Evolutionary conservation across 2,113 vertebrate species (phyloP).

Genomic region (Puma concolor): DNA sequence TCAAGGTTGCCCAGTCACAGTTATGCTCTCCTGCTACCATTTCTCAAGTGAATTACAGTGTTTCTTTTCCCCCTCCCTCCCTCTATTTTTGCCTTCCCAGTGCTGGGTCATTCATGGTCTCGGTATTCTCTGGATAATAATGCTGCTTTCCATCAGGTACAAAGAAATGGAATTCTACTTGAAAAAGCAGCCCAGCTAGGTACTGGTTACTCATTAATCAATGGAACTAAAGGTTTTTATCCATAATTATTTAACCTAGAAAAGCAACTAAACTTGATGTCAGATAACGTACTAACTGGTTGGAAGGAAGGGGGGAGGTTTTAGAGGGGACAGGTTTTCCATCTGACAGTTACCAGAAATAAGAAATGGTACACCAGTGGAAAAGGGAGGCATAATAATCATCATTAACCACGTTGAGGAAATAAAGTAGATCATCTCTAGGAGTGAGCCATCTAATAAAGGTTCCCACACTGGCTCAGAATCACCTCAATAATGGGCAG

Average conservation of each 20-base stretch:
- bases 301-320: neutral
- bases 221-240: slow-evolving; percentile 27
- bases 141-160: slow-evolving; percentile 51
- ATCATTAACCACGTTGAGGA: neutral
- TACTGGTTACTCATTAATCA: slow-evolving; percentile 47
- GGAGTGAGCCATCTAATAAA: neutral
- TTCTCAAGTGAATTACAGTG: slow-evolving; percentile 71
- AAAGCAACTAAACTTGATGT: slow-evolving; percentile 30
- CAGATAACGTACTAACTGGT: neutral
- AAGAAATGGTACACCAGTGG: neutral
- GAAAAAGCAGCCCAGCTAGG: slow-evolving; percentile 16
- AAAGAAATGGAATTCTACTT: slow-evolving; percentile 27
- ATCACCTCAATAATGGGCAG: neutral
- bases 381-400: neutral
- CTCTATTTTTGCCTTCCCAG: neutral
- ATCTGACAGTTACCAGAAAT: neutral
- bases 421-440: neutral
- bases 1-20: slow-evolving; percentile 69
- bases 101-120: neutral
- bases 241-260: slow-evolving; percentile 46
- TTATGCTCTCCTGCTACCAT: slow-evolving; percentile 57
- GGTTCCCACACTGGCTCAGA: neutral
- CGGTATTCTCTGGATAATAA: slow-evolving; percentile 56
- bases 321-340: neutral
- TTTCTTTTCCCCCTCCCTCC: neutral